Evolutionary conservation across 2,797 vertebrate genomes (phyloP).

Genomic region (Remorina albescens): DNA sequence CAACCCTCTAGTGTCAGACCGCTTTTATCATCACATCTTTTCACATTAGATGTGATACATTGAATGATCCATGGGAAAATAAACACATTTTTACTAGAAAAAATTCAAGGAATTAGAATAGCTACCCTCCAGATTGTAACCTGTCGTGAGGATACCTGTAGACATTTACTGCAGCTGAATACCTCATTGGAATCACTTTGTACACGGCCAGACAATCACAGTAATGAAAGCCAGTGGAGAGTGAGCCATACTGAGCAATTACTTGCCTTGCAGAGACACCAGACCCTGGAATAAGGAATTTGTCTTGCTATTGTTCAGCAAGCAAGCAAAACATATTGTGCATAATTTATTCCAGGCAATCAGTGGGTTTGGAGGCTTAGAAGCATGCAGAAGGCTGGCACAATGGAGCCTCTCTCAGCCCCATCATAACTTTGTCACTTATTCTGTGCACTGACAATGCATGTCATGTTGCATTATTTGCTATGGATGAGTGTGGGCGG

Average conservation of each 20-base stretch:
- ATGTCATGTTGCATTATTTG: conserved; percentile 75
- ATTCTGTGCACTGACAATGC: conserved; percentile 69
- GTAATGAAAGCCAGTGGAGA: conserved; percentile 49
- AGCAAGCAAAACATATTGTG: conserved; percentile 55
- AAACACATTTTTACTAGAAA: neutral
- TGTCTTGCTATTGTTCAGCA: conserved; percentile 58
- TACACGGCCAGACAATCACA: conserved; percentile 41
- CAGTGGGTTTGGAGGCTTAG: conserved; percentile 57
- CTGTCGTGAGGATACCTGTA: conserved; percentile 34
- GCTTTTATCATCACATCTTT: no score
- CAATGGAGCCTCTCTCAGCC: conserved; percentile 63
- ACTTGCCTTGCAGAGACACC: conserved; percentile 46
- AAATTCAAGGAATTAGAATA: neutral
- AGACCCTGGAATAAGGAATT: conserved; percentile 60
- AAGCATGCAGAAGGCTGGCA: conserved; percentile 50
- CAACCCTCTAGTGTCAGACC: neutral
- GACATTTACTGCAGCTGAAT: conserved; percentile 30
- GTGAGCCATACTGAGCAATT: conserved; percentile 53
- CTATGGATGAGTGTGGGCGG: conserved; percentile 64
- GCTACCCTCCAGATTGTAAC: neutral
- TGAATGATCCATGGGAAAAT: neutral
- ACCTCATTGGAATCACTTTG: conserved; percentile 42
- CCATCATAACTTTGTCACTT: conserved; percentile 73
- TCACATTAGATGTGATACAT: neutral
- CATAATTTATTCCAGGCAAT: conserved; percentile 68